Evolutionary conservation across 2,888 invertebrate genomes (phyloP), one percentile per base, ranked within the genome.

Genomic region (Volucella inanis): DNA sequence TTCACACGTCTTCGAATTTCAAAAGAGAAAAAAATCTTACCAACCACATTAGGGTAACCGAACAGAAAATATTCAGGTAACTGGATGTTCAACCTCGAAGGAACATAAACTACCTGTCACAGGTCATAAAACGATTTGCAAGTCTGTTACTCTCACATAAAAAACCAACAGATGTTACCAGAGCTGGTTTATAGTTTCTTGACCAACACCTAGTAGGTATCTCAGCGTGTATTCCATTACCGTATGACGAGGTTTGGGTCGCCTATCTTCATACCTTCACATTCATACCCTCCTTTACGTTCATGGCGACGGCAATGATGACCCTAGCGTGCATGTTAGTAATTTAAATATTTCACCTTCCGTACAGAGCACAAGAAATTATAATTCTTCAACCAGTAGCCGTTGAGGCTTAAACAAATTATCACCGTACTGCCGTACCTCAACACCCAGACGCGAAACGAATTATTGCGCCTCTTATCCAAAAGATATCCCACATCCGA

Each of bases 281-380:
- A 31, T 31, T 1, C 31, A 31, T 31, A 31, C 6, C 31, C 6
- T 31, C 31, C 31, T 31, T 31, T 31, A 31, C 31, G 31, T 12
- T n/a, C 12, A n/a, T 45, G 45, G n/a, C 45, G 45, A 45, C 45
- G 45, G n/a, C 45, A n/a, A 45, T 49, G 75, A 82, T 71, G 75
- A 84, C 80, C 71, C 75, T 80, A 75, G 71, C 80, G 67, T 80
- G 75, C 62, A 71, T 22, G 43, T 38, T 18, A 18, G 62, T 50
- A 55, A 84, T 84, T 84, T 84, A 80, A 75, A 84, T 84, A 84
- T 84, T 80, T 75, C 83, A 75, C 75, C 83, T 78, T 75, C 70
- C 65, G 49, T 47, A 68, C 49, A 54, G 45, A 59, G 47, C 45
- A 57, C 22, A 77, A 77, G 45, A 65, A 54, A 68, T 72, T 67